phyloP scores from a whole-genome alignment of 2,113 vertebrate genomes.

The Phasianus colchicus region DNA sequence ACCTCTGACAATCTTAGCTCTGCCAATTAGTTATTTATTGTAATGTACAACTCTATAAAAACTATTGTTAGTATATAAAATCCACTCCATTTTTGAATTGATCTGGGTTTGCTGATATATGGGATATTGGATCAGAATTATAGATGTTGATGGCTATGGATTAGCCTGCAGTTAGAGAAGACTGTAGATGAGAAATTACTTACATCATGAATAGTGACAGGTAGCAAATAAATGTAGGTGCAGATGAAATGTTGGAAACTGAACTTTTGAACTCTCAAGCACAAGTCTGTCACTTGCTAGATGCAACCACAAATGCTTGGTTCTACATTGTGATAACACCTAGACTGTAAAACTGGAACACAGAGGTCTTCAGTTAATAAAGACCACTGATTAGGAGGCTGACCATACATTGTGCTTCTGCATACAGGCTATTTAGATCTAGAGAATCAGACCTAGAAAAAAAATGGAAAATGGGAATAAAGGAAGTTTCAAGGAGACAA shows the following conservation, averaged over 20 bases:
- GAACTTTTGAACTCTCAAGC: neutral
- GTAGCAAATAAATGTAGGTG: neutral
- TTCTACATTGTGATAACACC: neutral
- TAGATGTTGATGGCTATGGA: neutral
- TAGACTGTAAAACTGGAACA: neutral
- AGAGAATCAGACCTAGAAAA: neutral
- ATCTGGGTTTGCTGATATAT: neutral
- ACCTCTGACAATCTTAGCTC: neutral
- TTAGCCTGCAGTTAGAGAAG: neutral
- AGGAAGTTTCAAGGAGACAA: fast-evolving
- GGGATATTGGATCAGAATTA: neutral
- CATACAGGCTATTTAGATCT: neutral
- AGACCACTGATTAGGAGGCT: neutral
- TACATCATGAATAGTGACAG: neutral
- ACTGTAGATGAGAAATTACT: neutral
- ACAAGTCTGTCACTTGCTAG: neutral
- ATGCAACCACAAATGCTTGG: neutral
- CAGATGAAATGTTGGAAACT: neutral
- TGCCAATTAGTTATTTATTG: neutral
- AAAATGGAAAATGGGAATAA: neutral
- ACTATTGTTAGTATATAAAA: neutral
- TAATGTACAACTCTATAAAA: neutral
- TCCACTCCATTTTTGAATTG: neutral
- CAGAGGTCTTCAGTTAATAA: neutral
- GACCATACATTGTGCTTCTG: neutral